phyloP scores from a whole-genome alignment of 2,797 vertebrate species.

The Chromobotia macracanthus region DNA sequence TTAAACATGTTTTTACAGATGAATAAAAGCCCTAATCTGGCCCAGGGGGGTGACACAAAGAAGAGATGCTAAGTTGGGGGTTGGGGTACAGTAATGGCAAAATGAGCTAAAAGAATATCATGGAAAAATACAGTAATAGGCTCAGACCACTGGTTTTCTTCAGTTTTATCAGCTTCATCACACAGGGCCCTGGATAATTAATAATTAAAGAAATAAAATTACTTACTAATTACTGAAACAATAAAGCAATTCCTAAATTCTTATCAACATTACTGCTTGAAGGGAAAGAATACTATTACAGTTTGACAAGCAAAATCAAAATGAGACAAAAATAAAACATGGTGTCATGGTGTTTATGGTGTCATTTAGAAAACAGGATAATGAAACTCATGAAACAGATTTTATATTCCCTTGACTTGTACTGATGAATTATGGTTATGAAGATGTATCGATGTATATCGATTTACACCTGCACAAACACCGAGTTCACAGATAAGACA shows the following conservation, averaged over 20 bases:
- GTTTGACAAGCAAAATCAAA: too few species aligned
- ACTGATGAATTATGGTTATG: background rate
- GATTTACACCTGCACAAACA: slow-evolving; percentile 1
- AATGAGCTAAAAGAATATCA: slow-evolving; percentile 1
- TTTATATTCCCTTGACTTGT: background rate
- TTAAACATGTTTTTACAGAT: slow-evolving; percentile 63
- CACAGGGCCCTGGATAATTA: background rate
- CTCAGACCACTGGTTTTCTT: slow-evolving; percentile 17
- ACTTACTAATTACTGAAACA: too few species aligned
- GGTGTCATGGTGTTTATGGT: too few species aligned
- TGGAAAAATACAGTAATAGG: background rate
- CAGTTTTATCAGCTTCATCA: background rate
- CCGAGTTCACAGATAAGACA: background rate
- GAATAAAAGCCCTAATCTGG: slow-evolving; percentile 69
- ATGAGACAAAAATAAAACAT: too few species aligned
- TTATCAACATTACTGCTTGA: background rate
- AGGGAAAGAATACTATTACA: background rate
- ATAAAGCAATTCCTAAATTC: background rate
- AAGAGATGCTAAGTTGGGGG: slow-evolving; percentile 47
- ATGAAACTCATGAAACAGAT: too few species aligned
- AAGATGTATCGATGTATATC: background rate
- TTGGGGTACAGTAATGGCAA: slow-evolving; percentile 20
- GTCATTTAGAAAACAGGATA: too few species aligned
- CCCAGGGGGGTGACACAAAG: slow-evolving; percentile 62
- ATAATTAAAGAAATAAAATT: background rate